Base-by-base conservation (phyloP, 1,140 invertebrate genomes). In the Drosophila hydei region DNA sequence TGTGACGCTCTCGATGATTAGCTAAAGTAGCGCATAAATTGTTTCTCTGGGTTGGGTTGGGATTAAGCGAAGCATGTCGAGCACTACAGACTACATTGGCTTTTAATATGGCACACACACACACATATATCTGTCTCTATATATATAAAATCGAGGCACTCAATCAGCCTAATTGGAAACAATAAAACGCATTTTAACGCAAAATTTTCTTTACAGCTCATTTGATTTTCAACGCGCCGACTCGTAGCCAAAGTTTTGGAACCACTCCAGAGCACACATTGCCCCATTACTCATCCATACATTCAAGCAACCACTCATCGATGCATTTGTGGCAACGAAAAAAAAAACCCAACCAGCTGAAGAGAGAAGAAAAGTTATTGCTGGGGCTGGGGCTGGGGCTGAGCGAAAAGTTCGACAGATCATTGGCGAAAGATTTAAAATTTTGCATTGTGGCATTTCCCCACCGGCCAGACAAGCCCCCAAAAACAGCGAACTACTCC, bases 131-230 rank as follows among this genome's bases (percentile, higher is more conserved):
- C n/a, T n/a, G n/a, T n/a, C 21, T 5, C 11, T 23, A 11, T 56
- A 33, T 5, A 38, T 21, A 38, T 16, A 19, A 18, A 45, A 33
- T 19, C 43, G 48, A 36, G 42, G 62, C 78, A 81, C 70, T 73
- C 81, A 84, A 85, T 85, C 73, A 69, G 59, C 74, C 60, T 85
- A 85, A 85, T 85, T 85, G 80, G 63, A 61, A 87, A 77, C 81
- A 85, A 85, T 87, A 85, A 84, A 87, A 85, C 81, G 81, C 81
- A 80, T 85, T 85, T 85, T 85, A 76, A 79, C 64, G 77, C 78
- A 64, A 81, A 70, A 83, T 81, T 81, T 63, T 48, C 72, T 81
- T 81, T 80, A 83, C 79, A 83, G 79, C 80, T 81, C 74, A 81
- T 81, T 81, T 81, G 74, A 60, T 74, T 75, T 83, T 60, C 63